Evolutionary conservation across 2,113 vertebrate species (phyloP).

Genomic region (Vidua macroura): DNA sequence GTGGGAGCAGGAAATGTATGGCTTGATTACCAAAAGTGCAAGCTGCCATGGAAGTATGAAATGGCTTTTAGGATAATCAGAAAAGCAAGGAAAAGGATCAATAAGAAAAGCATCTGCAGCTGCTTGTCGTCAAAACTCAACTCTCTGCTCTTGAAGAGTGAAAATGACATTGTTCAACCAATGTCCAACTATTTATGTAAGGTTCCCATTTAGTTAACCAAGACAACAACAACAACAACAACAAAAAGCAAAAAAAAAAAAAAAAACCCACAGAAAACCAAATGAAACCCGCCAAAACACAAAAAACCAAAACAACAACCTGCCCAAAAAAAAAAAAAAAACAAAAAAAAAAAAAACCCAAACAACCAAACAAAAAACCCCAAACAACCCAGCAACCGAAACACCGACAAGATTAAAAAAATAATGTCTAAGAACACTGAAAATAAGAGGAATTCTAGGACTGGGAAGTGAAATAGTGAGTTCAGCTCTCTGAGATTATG

Average conservation of each 20-base stretch:
- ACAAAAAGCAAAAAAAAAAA: no score
- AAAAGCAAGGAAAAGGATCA: not conserved
- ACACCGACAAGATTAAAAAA: not conserved
- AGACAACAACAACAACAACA: not conserved
- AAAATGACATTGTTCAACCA: not conserved
- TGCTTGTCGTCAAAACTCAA: not conserved
- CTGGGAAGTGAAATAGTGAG: not conserved
- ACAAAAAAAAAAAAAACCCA: no score
- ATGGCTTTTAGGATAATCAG: not conserved
- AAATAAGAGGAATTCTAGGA: not conserved
- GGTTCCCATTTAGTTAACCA: not conserved
- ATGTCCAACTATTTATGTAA: not conserved
- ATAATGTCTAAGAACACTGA: not conserved
- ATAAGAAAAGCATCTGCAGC: not conserved
- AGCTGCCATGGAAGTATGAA: not conserved
- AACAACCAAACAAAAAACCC: rapidly evolving
- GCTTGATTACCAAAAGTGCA: not conserved
- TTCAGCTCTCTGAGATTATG: not conserved
- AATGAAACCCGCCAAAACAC: not conserved
- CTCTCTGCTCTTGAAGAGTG: not conserved
- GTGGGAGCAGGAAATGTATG: not conserved
- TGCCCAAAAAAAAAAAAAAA: not conserved
- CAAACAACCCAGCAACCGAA: not conserved
- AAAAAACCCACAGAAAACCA: rapidly evolving
- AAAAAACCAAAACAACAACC: rapidly evolving